phyloP scores from a whole-genome alignment of 2,797 vertebrate species.

The Acanthiza pusilla region DNA sequence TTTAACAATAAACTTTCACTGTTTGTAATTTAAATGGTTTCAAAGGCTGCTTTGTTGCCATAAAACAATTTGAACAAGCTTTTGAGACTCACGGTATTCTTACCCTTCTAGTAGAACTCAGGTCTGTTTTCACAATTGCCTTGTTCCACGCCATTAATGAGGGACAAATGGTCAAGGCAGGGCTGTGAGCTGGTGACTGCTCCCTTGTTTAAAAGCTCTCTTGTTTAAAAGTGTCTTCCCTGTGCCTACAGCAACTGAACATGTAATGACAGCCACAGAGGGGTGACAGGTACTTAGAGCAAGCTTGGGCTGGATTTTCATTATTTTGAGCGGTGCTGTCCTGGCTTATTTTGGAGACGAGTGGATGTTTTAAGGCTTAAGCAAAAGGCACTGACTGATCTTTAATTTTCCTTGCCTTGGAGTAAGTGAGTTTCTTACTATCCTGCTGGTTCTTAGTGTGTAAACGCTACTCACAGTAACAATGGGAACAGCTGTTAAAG shows the following conservation, averaged over 20 bases:
- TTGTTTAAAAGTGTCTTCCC: background rate
- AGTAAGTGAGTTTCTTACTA: background rate
- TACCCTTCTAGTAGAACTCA: background rate
- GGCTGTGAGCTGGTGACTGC: background rate
- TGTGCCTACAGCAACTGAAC: background rate
- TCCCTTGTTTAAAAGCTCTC: background rate
- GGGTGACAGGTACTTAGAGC: background rate
- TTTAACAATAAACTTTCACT: conserved; percentile 12
- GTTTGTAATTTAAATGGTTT: background rate
- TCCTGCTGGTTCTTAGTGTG: background rate
- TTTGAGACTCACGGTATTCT: background rate
- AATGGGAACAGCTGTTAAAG: background rate
- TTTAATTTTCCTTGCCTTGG: background rate
- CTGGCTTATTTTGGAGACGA: background rate
- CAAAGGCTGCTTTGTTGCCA: background rate
- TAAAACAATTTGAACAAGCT: conserved; percentile 8
- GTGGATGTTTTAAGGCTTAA: background rate
- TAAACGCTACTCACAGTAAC: background rate
- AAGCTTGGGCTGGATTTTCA: background rate
- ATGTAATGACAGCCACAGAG: background rate
- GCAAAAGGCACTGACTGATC: background rate
- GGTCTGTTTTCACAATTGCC: background rate
- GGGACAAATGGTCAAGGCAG: background rate
- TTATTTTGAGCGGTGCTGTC: background rate
- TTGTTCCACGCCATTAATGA: background rate